A percentile compares a stretch with the other conserved stretches of the same genome.
These are phyloP conservation scores for Malacosoma neustria DNA, from an alignment of 2,888 invertebrate species.

Conservation along the genomic window DNA sequence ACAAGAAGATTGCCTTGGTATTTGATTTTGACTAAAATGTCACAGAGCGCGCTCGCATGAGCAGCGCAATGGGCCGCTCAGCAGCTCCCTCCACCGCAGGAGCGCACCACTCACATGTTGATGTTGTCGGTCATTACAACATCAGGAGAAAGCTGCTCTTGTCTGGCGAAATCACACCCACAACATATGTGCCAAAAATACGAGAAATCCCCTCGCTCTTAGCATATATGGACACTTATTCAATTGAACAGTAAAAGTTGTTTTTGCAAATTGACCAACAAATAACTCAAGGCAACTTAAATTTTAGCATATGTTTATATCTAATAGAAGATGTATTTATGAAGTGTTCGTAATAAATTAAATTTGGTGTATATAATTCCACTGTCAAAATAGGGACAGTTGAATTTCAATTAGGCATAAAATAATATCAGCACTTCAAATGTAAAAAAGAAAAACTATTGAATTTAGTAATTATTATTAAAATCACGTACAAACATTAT, in stretches of 20 bases:
- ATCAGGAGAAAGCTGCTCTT: conserved; percentile 58
- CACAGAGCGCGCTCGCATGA: conserved; percentile 24
- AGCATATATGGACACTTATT: conserved; percentile 39
- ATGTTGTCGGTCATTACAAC: conserved; percentile 36
- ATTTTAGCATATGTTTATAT: not conserved
- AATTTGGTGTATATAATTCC: too few relatives aligned
- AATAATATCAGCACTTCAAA: too few relatives aligned
- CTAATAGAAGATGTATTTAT: too few relatives aligned
- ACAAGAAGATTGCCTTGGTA: conserved; percentile 58
- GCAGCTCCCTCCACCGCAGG: not conserved
- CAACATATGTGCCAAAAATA: conserved; percentile 61
- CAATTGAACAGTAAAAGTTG: conserved; percentile 51
- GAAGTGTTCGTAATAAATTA: too few relatives aligned
- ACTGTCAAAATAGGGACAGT: too few relatives aligned
- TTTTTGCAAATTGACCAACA: conserved; percentile 17
- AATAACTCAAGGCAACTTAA: not conserved
- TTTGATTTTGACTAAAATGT: conserved; percentile 51
- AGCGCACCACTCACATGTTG: conserved; percentile 6
- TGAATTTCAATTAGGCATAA: too few relatives aligned
- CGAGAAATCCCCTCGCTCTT: conserved; percentile 35
- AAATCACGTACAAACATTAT: not conserved
- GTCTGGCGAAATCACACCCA: conserved; percentile 70
- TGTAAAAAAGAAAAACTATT: too few relatives aligned
- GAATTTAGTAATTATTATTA: too few relatives aligned
- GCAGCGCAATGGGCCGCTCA: conserved; percentile 6